phyloP scores from a whole-genome alignment of 2,888 invertebrate species.

The Athalia circularis region DNA sequence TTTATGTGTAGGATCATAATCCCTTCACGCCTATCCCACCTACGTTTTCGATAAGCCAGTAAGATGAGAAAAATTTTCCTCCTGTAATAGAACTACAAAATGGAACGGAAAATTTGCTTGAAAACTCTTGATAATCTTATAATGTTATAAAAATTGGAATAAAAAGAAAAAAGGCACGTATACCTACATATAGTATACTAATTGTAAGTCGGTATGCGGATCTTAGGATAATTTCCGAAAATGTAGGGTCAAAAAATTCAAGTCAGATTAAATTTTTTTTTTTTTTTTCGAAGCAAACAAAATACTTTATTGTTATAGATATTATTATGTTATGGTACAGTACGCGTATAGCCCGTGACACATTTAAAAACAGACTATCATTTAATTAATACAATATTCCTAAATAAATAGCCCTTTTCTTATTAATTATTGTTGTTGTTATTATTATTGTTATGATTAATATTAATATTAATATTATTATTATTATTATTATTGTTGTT shows the following conservation, averaged over 20 bases:
- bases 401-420: conserved; percentile 73
- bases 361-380: conserved; percentile 71
- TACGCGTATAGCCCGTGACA: conserved; percentile 74
- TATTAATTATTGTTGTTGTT: conserved; percentile 57
- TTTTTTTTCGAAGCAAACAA: conserved; percentile 70
- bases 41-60: no score
- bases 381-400: conserved; percentile 68
- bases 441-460: not conserved
- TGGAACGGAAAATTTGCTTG: no score
- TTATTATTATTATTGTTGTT: conserved; percentile 53
- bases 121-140: no score
- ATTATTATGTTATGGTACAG: conserved; percentile 69
- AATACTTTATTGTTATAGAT: conserved; percentile 74
- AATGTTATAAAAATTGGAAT: no score
- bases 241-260: not conserved
- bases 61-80: no score
- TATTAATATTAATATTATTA: not conserved
- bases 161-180: no score
- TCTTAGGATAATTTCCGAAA: not conserved
- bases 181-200: no score
- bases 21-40: no score
- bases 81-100: no score
- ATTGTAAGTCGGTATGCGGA: not conserved
- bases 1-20: no score
- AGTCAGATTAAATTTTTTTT: not conserved